Base-by-base conservation (phyloP, 2,888 invertebrate species). In the Julus scanicus region DNA sequence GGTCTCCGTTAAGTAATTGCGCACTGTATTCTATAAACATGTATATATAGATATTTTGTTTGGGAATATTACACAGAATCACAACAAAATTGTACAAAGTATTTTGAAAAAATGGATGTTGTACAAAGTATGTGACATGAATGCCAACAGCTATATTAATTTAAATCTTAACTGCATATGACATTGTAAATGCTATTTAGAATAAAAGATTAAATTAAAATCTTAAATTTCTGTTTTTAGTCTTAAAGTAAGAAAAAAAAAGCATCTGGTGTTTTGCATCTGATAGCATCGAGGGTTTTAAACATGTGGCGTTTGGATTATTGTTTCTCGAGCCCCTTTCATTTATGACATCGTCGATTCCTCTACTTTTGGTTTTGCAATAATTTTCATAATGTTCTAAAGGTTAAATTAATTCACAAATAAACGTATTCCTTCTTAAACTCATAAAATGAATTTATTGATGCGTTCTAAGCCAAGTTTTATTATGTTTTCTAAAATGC, bases 401-500 rank as follows among this genome's bases (percentile, higher is more conserved):
- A 63, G 63, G n/a, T 63, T n/a, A 63, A 63, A 63, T 63, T 63
- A n/a, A 63, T 63, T 63, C n/a, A n/a, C 63, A n/a, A 63, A 63
- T 53, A 63, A 63, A 63, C 63, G 2, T 63, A 63, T 63, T n/a
- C n/a, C n/a, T 8, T 15, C n/a, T n/a, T n/a, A n/a, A 17, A 63
- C 63, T 63, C 6, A 44, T 53, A 63, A 63, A 63, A 63, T n/a
- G 13, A 17, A 63, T 63, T 63, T 63, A 63, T 63, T 8, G n/a
- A 15, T n/a, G 63, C 13, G 17, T n/a, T 3, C 6, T 63, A 63
- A 63, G 17, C 63, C 0, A 63, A 63, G 0, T n/a, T 63, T 63
- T n/a, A n/a, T 53, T 17, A 17, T n/a, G 17, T 63, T 63, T 1
- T 17, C 17, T 63, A 63, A 57, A 63, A n/a, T 63, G 63, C n/a